Percentiles rank a stretch among this genome's conserved stretches.
phyloP scores from a whole-genome alignment of 1,140 invertebrate genomes.

The Gryllus bimaculatus region DNA sequence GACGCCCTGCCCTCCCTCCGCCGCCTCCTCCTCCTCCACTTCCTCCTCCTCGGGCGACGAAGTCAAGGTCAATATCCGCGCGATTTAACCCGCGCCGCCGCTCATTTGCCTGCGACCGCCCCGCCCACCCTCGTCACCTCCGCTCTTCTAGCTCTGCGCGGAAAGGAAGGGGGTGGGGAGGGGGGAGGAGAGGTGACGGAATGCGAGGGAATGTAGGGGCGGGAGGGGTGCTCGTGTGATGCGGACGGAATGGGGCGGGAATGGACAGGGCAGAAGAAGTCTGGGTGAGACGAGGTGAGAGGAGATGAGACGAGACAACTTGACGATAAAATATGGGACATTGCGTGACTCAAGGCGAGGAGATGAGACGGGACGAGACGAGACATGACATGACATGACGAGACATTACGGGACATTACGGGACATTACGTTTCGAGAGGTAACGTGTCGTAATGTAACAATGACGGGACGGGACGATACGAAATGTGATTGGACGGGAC shows the following conservation, averaged over 20 bases:
- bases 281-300: constrained; percentile 15
- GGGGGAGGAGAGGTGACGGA: not conserved
- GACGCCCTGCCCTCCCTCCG: too few species aligned
- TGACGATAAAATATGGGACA: constrained; percentile 13
- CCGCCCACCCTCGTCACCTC: too few species aligned
- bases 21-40: too few species aligned
- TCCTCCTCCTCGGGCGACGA: too few species aligned
- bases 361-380: not conserved
- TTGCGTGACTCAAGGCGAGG: too few species aligned
- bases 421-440: constrained; percentile 20
- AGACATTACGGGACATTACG: constrained; percentile 22
- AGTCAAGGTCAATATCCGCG: too few species aligned
- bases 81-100: too few species aligned
- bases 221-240: constrained; percentile 12
- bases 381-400: constrained; percentile 20
- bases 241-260: constrained; percentile 14
- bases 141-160: not conserved
- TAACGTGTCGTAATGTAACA: constrained; percentile 22
- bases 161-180: not conserved
- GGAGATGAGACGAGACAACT: constrained; percentile 18
- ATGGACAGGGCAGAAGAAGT: constrained; percentile 18
- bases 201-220: not conserved
- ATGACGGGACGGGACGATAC: not conserved
- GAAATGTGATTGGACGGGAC: too few species aligned
- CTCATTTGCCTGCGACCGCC: too few species aligned